Evolutionary conservation across 1,140 invertebrate species (phyloP).

Genomic region (Danaus melanippus): DNA sequence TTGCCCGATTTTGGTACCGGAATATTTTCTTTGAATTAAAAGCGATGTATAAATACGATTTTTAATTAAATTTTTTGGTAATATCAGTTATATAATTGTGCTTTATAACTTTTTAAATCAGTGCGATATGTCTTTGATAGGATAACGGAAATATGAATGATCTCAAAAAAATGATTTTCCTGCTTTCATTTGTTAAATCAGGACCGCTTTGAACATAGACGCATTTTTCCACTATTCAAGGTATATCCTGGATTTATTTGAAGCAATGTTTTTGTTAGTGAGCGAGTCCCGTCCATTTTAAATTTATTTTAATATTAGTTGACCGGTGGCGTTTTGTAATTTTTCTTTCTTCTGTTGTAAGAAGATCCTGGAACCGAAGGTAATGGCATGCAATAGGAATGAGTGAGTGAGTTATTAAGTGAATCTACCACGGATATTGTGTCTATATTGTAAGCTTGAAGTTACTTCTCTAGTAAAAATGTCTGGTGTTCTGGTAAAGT

Average conservation of each 20-base stretch:
- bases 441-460: slow-evolving; percentile 22
- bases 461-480: slow-evolving; percentile 43
- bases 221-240: too few relatives aligned
- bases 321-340: slow-evolving; percentile 19
- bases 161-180: too few relatives aligned
- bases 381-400: slow-evolving; percentile 18
- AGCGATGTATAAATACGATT: not conserved
- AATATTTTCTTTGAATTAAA: slow-evolving; percentile 3
- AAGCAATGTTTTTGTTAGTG: slow-evolving; percentile 39
- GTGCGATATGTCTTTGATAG: too few relatives aligned
- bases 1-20: slow-evolving; percentile 60
- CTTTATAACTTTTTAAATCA: too few relatives aligned
- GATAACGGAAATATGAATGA: too few relatives aligned
- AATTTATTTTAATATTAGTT: slow-evolving; percentile 35
- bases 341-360: slow-evolving; percentile 48
- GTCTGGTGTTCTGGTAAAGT: slow-evolving; percentile 48
- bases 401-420: slow-evolving; percentile 21
- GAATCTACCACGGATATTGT: slow-evolving; percentile 4
- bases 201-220: too few relatives aligned
- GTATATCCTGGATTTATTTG: slow-evolving; percentile 12
- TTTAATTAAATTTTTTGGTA: not conserved
- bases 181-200: too few relatives aligned
- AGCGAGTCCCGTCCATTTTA: slow-evolving; percentile 63
- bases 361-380: slow-evolving; percentile 29
- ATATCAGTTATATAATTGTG: too few relatives aligned